Evolutionary conservation across 2,113 vertebrate species (phyloP).

Genomic region (Corvus cornix): DNA sequence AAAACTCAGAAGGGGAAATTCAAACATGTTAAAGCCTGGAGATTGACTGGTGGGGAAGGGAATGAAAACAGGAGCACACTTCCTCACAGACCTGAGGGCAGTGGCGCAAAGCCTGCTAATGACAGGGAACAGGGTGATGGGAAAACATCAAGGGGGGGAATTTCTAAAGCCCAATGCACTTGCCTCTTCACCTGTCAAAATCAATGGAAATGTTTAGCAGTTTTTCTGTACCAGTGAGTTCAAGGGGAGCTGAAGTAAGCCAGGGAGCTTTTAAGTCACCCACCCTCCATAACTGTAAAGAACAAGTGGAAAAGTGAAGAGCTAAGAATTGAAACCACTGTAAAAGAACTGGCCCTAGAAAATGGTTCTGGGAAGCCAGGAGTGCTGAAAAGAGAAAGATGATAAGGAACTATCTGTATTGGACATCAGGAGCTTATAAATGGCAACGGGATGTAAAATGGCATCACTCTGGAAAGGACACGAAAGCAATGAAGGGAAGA

Average conservation of each 20-base stretch:
- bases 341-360: constrained; percentile 21
- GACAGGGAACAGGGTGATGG: constrained; percentile 18
- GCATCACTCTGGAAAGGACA: constrained; percentile 44
- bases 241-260: constrained; percentile 54
- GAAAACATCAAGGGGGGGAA: constrained; percentile 40
- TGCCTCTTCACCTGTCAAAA: constrained; percentile 11
- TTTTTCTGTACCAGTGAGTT: constrained; percentile 11
- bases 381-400: constrained; percentile 49
- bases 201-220: constrained; percentile 37
- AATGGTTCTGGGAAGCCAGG: constrained; percentile 46
- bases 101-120: constrained; percentile 4
- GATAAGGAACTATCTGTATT: constrained; percentile 40
- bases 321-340: constrained; percentile 43
- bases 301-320: constrained; percentile 53
- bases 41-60: background rate
- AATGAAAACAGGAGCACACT: background rate
- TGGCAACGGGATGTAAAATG: constrained; percentile 38
- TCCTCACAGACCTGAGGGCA: background rate
- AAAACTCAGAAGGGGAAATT: background rate
- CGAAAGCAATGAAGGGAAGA: constrained; percentile 27
- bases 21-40: background rate
- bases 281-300: constrained; percentile 35
- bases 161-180: constrained; percentile 42
- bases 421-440: constrained; percentile 58
- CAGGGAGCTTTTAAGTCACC: background rate